phyloP scores from a whole-genome alignment of 2,113 vertebrate species.

The Lophotis ruficrista region DNA sequence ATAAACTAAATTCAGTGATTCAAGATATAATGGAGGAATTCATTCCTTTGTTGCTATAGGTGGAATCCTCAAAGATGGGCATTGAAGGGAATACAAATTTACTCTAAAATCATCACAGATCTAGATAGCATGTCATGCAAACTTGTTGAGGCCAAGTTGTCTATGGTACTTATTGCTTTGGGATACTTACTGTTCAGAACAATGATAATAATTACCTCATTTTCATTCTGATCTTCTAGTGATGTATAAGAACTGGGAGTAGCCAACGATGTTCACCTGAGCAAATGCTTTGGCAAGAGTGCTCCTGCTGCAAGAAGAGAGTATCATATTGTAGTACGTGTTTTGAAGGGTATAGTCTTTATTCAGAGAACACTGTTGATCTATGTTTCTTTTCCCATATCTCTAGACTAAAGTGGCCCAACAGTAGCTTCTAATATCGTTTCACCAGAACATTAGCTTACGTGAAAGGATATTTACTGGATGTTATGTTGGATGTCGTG shows the following conservation, averaged over 20 bases:
- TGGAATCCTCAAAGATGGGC: background rate
- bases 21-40: background rate
- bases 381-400: background rate
- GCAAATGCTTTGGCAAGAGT: background rate
- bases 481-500: background rate
- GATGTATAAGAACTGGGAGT: background rate
- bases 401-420: background rate
- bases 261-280: background rate
- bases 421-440: background rate
- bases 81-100: background rate
- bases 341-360: background rate
- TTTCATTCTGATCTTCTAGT: background rate
- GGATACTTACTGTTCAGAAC: background rate
- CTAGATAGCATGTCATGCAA: background rate
- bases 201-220: background rate
- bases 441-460: background rate
- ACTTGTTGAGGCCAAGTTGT: background rate
- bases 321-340: background rate
- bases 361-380: background rate
- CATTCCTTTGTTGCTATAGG: background rate
- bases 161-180: background rate
- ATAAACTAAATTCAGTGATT: background rate
- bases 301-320: background rate
- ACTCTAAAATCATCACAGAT: background rate
- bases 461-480: background rate